Base-by-base conservation (phyloP, 2,888 invertebrate genomes). In the Galerucella calmariensis region DNA sequence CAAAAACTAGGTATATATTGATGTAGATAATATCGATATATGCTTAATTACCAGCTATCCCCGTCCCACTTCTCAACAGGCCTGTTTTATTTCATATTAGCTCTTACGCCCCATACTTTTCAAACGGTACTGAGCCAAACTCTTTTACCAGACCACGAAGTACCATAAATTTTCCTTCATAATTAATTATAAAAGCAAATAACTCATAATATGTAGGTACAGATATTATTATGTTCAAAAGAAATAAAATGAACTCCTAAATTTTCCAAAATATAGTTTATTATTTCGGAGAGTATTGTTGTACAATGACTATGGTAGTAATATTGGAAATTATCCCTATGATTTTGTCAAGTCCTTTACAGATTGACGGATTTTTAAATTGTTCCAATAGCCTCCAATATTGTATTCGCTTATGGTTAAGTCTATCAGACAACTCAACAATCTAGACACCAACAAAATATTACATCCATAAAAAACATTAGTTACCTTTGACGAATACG, bases 401-500 rank as follows among this genome's bases (percentile, higher is more conserved):
- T 51, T 51, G 6, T 5, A n/a, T 41, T 44, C 62, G 62, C n/a
- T 62, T 62, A 62, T 62, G 62, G 44, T 44, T 9, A 44, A 41
- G 35, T 41, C 62, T 44, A 41, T 41, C 44, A 73, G 71, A 75
- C 74, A 67, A 44, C 67, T 53, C 65, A 44, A 44, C 27, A 67
- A 62, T 63, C 69, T 63, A 53, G 14, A 70, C 48, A 71, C 69
- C 59, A 71, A 67, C 79, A 76, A 76, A 73, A 72, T 76, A 77
- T 73, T 44, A 65, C 74, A 41, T 58, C 75, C 59, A 77, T 77
- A 75, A 77, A 77, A 77, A 69, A 27, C 74, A 74, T 77, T 75
- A 75, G 48, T 77, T 77, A 71, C 74, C 75, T 41, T 35, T 67
- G 75, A 77, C 69, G 67, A 72, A 73, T 71, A 72, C 58, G 67